Percentiles rank a stretch among this genome's conserved stretches.
Evolutionary conservation across 2,888 invertebrate species (phyloP).

Genomic region (Hirtodrosophila cameraria): DNA sequence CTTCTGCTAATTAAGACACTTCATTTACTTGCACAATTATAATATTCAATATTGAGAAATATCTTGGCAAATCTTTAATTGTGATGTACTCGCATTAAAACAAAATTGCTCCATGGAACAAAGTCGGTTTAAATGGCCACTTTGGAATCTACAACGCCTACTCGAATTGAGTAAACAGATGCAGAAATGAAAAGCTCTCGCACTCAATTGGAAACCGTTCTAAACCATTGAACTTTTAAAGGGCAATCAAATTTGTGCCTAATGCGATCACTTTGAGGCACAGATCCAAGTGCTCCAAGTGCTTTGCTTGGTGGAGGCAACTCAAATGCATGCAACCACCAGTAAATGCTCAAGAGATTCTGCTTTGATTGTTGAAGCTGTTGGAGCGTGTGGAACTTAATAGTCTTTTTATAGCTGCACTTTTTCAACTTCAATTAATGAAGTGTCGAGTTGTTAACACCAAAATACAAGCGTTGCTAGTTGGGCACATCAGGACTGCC

Average conservation of each 20-base stretch:
- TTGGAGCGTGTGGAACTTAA: conserved; percentile 57
- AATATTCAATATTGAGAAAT: conserved; percentile 50
- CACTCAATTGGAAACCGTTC: conserved; percentile 37
- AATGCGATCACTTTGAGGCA: conserved; percentile 43
- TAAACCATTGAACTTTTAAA: conserved; percentile 71
- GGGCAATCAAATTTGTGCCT: conserved; percentile 70
- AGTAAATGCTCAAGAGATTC: conserved; percentile 15
- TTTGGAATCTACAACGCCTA: conserved; percentile 37
- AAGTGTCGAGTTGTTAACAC: conserved; percentile 80
- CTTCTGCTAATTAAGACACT: conserved; percentile 28
- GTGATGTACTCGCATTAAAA: conserved; percentile 44
- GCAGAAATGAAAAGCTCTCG: conserved; percentile 51
- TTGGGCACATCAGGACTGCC: conserved; percentile 18
- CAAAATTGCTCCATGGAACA: neutral
- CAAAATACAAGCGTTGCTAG: conserved; percentile 57
- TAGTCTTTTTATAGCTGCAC: conserved; percentile 78
- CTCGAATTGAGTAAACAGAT: conserved; percentile 51
- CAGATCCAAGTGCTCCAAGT: conserved; percentile 31
- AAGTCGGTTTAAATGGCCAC: conserved; percentile 20
- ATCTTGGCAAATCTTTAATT: conserved; percentile 65
- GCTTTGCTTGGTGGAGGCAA: conserved; percentile 7
- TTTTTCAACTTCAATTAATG: conserved; percentile 79
- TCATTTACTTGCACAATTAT: conserved; percentile 9
- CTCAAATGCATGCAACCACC: conserved; percentile 2
- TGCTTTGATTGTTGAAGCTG: conserved; percentile 60